Evolutionary conservation across 2,888 invertebrate species (phyloP), one percentile per base, ranked within the genome.

Genomic region (Silvanus unidentatus): DNA sequence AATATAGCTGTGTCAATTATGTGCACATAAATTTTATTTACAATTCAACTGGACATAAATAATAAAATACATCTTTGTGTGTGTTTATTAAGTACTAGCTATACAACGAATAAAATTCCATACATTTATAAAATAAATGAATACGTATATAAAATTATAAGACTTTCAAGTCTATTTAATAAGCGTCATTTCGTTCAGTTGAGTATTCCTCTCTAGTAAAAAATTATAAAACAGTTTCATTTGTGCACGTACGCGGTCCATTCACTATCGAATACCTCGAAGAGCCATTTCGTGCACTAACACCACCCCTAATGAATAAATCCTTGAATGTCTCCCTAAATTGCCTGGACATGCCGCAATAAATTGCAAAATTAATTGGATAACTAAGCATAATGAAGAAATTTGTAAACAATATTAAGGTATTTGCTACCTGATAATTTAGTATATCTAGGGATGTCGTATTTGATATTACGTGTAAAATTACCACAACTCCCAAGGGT

Each of bases 311-410:
- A 35, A 88, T 79, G 64, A 95, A 94, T 5, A 83, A 67, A 61
- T 86, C 87, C 63, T 89, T 90, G 69, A 96, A 96, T 0, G 95
- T 95, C 68, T 94, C 92, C 40, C 96, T 77, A 70, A 96, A 96
- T 68, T 91, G 92, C 27, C 91, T 76, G 27, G 91, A 92, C 96
- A 96, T 97, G 14, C 93, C 93, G 68, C 94, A 95, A 65, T 96
- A 96, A 54, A 95, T 93, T 48, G 92, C 94, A 64, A 96, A 95
- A 70, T 95, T 94, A 45, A 94, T 86, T 9, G 93, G 93, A 71
- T 94, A 94, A 38, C 90, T 90, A 30, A 92, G 79, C 46, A 93
- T 85, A 48, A 96, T 88, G 68, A 91, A 86, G 73, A 95, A 92
- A 74, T 95, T 95, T 9, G 90, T 90, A 64, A 91, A 82, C 49